Base-by-base conservation (phyloP, 1,140 invertebrate genomes). In the Scaptomyza graminum region DNA sequence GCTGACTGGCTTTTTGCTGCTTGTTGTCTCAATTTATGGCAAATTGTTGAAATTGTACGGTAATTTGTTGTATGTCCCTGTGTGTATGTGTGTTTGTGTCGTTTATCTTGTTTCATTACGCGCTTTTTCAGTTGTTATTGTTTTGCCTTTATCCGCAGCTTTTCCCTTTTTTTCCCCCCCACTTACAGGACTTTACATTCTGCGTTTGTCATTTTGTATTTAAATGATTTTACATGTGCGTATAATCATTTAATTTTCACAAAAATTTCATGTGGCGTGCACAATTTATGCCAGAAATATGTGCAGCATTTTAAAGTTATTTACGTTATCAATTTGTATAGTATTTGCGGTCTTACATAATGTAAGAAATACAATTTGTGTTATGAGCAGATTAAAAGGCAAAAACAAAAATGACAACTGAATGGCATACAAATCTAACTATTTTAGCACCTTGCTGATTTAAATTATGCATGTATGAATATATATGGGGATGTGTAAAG, bases 21-120 rank as follows among this genome's bases (percentile, higher is more conserved):
- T 82, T 87, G 83, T 87, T 88, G 83, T 88, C 83, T 88, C 83
- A 88, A 88, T 88, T 88, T 88, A 88, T 88, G 83, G 83, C 83
- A 88, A 88, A 88, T 88, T 88, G 83, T 61, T 88, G 83, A 88
- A 88, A 88, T 88, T 88, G 78, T 72, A 79, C 46, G 65, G 84
- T 79, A 85, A 85, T 85, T 85, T 88, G 82, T 87, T 65, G 18
- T 22, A 22, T 46, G 31, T 56, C 49, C 18, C 4, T 22, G 4
- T 22, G 11, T 66, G 16, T 74, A 39, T 56, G 11, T 50, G 55
- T 72, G 39, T 72, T 63, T 62, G 63, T 70, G 31, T 46, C 71
- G 64, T 73, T 68, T 52, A 62, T 69, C 59, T 74, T 70, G 66
- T 70, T 74, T 72, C 49, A 63, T 18, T 67, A 67, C 63, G 65